A percentile compares a stretch with the other conserved stretches of the same genome.
Conservation (phyloP, 2,113 vertebrate genomes). For the pig (Sus scrofa) region T2T-Sscrofa CM000817.6:140695501-140696000, state of each 20-base stretch:
- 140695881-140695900: background rate
- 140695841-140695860: constrained; percentile 55
- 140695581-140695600: background rate
- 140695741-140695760: background rate
- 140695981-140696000: background rate
- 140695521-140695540: constrained; percentile 4
- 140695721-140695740: background rate
- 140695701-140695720: background rate
- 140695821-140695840: background rate
- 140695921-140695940: background rate
- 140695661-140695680: background rate
- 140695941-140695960: constrained; percentile 10
- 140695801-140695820: constrained; percentile 29
- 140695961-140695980: background rate
- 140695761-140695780: constrained; percentile 46
- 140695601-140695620: too few relatives aligned
- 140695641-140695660: background rate
- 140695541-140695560: constrained; percentile 30
- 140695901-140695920: background rate
- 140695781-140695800: background rate
- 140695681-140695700: background rate
- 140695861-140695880: background rate
- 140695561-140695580: background rate
- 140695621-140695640: background rate
- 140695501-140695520: background rate